Percentiles rank a stretch among this genome's conserved stretches.
Conservation (phyloP, 2,113 vertebrate genomes). For the Ciconia maguari region DNA sequence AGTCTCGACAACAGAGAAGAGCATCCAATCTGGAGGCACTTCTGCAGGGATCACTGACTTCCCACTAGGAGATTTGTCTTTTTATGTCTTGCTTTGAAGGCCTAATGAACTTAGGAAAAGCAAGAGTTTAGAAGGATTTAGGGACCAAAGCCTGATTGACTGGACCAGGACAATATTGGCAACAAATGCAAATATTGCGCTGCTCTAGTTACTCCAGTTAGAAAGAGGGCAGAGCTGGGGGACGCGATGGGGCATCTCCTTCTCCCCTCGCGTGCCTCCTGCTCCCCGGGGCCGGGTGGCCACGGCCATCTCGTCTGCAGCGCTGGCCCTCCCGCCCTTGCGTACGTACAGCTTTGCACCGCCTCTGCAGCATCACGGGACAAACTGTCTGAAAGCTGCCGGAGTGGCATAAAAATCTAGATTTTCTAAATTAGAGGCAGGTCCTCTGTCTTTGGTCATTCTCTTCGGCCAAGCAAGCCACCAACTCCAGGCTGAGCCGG, state of each 20-base stretch:
- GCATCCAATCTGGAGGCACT: not conserved
- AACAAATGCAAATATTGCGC: not conserved
- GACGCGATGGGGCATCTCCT: not conserved
- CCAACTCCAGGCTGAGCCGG: not conserved
- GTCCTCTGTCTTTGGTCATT: not conserved
- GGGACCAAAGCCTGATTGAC: not conserved
- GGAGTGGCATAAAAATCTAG: not conserved
- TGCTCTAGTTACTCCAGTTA: not conserved
- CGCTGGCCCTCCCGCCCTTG: not conserved
- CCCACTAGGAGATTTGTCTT: conserved; percentile 2
- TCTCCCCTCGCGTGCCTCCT: not conserved
- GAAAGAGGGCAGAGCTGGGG: not conserved
- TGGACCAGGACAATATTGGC: not conserved
- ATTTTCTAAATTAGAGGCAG: not conserved
- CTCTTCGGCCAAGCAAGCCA: not conserved
- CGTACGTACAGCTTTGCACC: accelerated
- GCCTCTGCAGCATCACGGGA: accelerated
- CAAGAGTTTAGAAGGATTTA: conserved; percentile 29
- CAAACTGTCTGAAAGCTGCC: not conserved
- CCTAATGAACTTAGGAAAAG: conserved; percentile 27
- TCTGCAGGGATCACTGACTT: not conserved
- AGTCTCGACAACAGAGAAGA: not conserved
- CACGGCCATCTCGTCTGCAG: accelerated
- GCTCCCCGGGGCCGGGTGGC: accelerated
- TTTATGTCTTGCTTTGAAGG: conserved; percentile 28